Percentiles rank a stretch among this genome's conserved stretches.
phyloP scores from a whole-genome alignment of 2,888 invertebrate genomes.

The Agrypnus murinus region DNA sequence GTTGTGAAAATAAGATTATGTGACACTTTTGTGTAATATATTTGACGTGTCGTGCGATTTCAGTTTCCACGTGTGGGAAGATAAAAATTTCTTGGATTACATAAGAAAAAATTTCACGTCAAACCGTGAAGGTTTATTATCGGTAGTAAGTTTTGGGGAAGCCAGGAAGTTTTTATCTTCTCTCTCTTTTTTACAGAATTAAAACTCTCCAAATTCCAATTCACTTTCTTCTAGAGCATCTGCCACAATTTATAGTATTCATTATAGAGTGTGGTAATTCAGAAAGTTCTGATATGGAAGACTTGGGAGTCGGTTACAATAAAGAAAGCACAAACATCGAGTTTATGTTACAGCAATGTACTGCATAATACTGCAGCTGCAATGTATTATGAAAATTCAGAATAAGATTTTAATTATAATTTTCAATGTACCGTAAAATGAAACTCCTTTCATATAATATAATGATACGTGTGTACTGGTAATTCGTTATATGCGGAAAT shows the following conservation, averaged over 20 bases:
- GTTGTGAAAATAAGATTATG: constrained; percentile 24
- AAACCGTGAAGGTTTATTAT: neutral
- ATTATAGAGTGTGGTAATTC: constrained; percentile 8
- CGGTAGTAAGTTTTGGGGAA: too few relatives aligned
- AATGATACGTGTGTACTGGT: neutral
- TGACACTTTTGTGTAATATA: constrained; percentile 14
- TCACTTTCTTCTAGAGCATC: constrained; percentile 20
- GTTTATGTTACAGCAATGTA: neutral
- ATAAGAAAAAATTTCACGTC: neutral
- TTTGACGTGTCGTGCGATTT: neutral
- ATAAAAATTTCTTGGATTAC: constrained; percentile 2
- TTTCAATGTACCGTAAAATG: constrained; percentile 20
- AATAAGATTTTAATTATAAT: constrained; percentile 19
- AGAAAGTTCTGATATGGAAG: constrained; percentile 6
- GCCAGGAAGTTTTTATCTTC: too few relatives aligned
- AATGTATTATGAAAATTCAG: constrained; percentile 19
- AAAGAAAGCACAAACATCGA: too few relatives aligned
- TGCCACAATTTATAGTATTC: constrained; percentile 26
- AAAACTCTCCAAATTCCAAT: constrained; percentile 18
- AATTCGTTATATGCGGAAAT: constrained; percentile 6
- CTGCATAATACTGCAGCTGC: constrained; percentile 12
- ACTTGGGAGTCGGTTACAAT: neutral
- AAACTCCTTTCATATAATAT: neutral
- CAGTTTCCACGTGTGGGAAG: constrained; percentile 23
- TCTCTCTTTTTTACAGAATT: neutral